Percentiles rank a stretch among this genome's conserved stretches.
These are phyloP conservation scores for Maccullochella peelii DNA, from an alignment of 2,113 vertebrate species.

Conservation along the genomic window DNA sequence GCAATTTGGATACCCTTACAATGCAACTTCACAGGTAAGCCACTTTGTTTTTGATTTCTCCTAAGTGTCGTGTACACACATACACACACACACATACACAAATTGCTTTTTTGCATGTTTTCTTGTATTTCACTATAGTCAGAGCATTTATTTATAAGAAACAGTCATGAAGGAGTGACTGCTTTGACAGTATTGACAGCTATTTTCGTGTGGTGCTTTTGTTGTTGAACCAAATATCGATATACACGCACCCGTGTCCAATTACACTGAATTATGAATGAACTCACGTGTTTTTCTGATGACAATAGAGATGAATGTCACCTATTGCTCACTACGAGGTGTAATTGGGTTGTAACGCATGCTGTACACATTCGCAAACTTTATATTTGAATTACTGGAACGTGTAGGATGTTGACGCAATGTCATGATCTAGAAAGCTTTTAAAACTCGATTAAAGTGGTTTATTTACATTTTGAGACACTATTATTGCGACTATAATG, in stretches of 20 bases:
- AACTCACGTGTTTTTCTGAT: conserved; percentile 86
- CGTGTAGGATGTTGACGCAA: neutral
- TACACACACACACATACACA: neutral
- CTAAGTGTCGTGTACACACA: conserved; percentile 25
- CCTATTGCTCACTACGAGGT: conserved; percentile 63
- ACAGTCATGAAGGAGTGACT: conserved; percentile 26
- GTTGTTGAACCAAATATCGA: conserved; percentile 78
- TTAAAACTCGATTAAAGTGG: conserved; percentile 8
- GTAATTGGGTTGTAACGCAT: conserved; percentile 66
- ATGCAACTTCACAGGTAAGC: conserved; percentile 97
- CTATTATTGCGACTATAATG: neutral
- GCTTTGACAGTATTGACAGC: conserved; percentile 55
- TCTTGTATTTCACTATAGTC: conserved; percentile 15
- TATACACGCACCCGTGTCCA: conserved; percentile 77
- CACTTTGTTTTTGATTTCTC: conserved; percentile 50
- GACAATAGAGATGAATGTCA: conserved; percentile 82
- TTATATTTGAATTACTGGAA: conserved; percentile 14
- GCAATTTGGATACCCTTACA: conserved; percentile 97
- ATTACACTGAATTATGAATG: conserved; percentile 88
- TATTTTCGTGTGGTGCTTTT: conserved; percentile 63
- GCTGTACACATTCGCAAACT: conserved; percentile 49
- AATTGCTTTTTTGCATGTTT: conserved; percentile 12
- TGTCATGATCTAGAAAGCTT: neutral
- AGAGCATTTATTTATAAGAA: conserved; percentile 20
- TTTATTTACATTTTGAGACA: conserved; percentile 19